These are phyloP conservation scores for Campoletis raptor DNA, from an alignment of 2,888 invertebrate species.

Conservation along the genomic window DNA sequence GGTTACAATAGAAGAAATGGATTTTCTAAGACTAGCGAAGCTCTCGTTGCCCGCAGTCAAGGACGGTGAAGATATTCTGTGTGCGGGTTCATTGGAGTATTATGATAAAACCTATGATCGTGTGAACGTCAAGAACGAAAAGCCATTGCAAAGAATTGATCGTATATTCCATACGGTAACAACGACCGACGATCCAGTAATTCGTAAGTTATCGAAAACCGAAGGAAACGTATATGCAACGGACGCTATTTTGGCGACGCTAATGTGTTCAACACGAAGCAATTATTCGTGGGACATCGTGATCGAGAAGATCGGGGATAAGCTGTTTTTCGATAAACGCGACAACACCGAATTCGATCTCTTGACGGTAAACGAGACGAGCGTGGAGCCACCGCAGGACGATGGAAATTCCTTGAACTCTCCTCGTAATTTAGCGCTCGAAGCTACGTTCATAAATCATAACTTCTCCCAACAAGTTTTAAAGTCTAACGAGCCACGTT, in stretches of 20 bases:
- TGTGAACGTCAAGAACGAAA: constrained; percentile 98
- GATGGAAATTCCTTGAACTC: constrained; percentile 98
- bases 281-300: constrained; percentile 99
- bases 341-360: constrained; percentile 99
- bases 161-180: constrained; percentile 98
- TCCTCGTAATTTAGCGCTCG: constrained; percentile 97
- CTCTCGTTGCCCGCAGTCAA: constrained; percentile 96
- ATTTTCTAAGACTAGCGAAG: constrained; percentile 97
- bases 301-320: constrained; percentile 97
- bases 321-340: constrained; percentile 98
- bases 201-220: constrained; percentile 96
- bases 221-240: constrained; percentile 99
- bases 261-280: constrained; percentile 99
- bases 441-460: constrained; percentile 99
- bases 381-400: constrained; percentile 98
- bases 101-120: constrained; percentile 99
- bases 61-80: constrained; percentile 92
- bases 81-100: constrained; percentile 97
- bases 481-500: constrained; percentile 91
- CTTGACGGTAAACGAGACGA: constrained; percentile 99
- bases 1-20: constrained; percentile 99
- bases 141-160: constrained; percentile 96
- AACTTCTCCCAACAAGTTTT: constrained; percentile 99
- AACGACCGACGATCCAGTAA: constrained; percentile 99
- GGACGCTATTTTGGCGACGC: constrained; percentile 98